These are phyloP conservation scores for Tadarida brasiliensis DNA, from an alignment of 2,797 vertebrate species.

Conservation along the genomic window DNA sequence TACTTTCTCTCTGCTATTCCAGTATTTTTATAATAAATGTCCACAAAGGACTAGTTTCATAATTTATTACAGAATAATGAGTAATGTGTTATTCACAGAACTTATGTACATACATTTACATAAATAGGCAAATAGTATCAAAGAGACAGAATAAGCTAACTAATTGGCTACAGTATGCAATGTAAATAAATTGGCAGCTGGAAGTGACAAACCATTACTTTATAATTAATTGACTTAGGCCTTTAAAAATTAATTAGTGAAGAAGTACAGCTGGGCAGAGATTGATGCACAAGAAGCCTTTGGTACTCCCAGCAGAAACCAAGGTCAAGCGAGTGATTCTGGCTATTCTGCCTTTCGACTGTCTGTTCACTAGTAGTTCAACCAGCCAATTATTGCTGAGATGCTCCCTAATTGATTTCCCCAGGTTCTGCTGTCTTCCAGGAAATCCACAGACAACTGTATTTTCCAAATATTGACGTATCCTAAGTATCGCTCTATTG, in stretches of 20 bases:
- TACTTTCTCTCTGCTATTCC: neutral
- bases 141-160: slow-evolving; percentile 12
- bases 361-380: slow-evolving; percentile 58
- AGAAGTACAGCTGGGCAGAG: slow-evolving; percentile 71
- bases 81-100: slow-evolving; percentile 1
- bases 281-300: slow-evolving; percentile 37
- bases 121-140: slow-evolving; percentile 18
- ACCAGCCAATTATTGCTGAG: slow-evolving; percentile 37
- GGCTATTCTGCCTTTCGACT: slow-evolving; percentile 38
- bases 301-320: slow-evolving; percentile 52
- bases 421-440: slow-evolving; percentile 18
- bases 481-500: slow-evolving; percentile 38
- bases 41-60: neutral
- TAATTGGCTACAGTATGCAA: slow-evolving; percentile 63
- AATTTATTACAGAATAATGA: slow-evolving; percentile 11
- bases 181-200: slow-evolving; percentile 72
- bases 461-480: slow-evolving; percentile 62
- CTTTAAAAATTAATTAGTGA: slow-evolving; percentile 77
- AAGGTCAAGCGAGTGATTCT: slow-evolving; percentile 69
- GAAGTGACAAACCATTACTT: slow-evolving; percentile 72
- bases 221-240: slow-evolving; percentile 77
- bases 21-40: neutral
- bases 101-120: slow-evolving; percentile 29
- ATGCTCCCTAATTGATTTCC: slow-evolving; percentile 21
- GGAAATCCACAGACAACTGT: slow-evolving; percentile 51